Evolutionary conservation across 2,888 invertebrate species (phyloP).

Genomic region (Macaria liturata): DNA sequence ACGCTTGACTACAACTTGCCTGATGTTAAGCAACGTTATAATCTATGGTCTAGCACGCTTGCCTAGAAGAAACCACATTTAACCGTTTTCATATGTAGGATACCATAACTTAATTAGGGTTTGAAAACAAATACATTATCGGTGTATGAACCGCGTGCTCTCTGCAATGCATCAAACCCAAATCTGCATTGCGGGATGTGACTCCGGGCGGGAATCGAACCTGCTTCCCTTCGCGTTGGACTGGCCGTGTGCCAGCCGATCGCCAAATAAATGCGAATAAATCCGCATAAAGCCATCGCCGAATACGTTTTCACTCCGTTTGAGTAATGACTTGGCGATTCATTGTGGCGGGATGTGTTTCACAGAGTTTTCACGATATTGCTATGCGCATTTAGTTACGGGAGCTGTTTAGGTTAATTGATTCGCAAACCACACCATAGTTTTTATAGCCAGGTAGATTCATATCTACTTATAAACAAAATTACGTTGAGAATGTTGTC

Average conservation of each 20-base stretch:
- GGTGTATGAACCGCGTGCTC: too few relatives aligned
- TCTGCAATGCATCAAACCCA: not conserved
- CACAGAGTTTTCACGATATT: not conserved
- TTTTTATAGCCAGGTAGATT: too few relatives aligned
- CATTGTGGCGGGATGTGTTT: not conserved
- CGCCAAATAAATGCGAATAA: not conserved
- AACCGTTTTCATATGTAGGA: too few relatives aligned
- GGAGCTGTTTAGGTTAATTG: not conserved
- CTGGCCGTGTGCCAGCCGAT: conserved; percentile 15
- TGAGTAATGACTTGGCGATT: conserved; percentile 5
- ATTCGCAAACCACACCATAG: not conserved
- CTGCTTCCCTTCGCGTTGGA: too few relatives aligned
- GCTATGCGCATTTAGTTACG: conserved; percentile 1
- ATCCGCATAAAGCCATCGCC: not conserved
- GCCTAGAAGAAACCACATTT: too few relatives aligned
- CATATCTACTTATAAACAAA: too few relatives aligned
- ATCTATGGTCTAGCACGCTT: too few relatives aligned
- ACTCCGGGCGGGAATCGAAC: not conserved
- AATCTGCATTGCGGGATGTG: conserved; percentile 17
- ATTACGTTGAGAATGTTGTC: too few relatives aligned
- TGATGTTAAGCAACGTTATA: too few relatives aligned
- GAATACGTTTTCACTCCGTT: conserved; percentile 11
- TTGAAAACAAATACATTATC: too few relatives aligned
- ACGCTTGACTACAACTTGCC: too few relatives aligned
- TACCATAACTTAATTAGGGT: too few relatives aligned